Conservation (phyloP, 1,140 invertebrate genomes). For the Bombus huntii region DNA sequence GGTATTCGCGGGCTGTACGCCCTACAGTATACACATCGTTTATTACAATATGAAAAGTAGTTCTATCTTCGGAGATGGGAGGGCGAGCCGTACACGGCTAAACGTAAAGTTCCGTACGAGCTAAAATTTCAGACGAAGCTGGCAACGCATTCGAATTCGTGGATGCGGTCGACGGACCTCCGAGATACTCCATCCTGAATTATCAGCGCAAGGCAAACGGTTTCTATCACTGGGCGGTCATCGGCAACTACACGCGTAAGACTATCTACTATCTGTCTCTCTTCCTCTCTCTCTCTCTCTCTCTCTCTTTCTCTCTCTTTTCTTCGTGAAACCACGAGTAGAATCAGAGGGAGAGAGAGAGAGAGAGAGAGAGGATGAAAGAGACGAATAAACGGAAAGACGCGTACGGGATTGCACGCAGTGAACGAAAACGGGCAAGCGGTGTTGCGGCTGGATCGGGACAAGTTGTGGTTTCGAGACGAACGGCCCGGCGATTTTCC, state of each 20-base stretch:
- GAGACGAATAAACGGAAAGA: neutral
- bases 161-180: slow-evolving; percentile 81
- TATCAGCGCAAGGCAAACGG: slow-evolving; percentile 78
- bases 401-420: slow-evolving; percentile 44
- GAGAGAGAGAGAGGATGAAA: no score
- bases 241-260: slow-evolving; percentile 84
- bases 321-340: no score
- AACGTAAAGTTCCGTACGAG: no score
- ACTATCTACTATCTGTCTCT: neutral
- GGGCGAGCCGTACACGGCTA: no score
- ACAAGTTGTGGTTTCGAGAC: slow-evolving; percentile 70
- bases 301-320: no score
- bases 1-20: neutral
- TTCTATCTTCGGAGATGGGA: no score
- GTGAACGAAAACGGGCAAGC: slow-evolving; percentile 75
- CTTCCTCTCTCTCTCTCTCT: no score
- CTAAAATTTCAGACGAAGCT: slow-evolving; percentile 77
- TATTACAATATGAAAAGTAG: no score
- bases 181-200: slow-evolving; percentile 84
- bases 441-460: slow-evolving; percentile 69
- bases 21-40: no score
- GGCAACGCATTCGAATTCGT: slow-evolving; percentile 81
- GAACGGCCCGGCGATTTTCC: slow-evolving; percentile 71
- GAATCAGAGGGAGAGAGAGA: no score
- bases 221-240: slow-evolving; percentile 80